Evolutionary conservation across 2,888 invertebrate genomes (phyloP), one percentile per base, ranked within the genome.

Genomic region (Zootermopsis nevadensis): DNA sequence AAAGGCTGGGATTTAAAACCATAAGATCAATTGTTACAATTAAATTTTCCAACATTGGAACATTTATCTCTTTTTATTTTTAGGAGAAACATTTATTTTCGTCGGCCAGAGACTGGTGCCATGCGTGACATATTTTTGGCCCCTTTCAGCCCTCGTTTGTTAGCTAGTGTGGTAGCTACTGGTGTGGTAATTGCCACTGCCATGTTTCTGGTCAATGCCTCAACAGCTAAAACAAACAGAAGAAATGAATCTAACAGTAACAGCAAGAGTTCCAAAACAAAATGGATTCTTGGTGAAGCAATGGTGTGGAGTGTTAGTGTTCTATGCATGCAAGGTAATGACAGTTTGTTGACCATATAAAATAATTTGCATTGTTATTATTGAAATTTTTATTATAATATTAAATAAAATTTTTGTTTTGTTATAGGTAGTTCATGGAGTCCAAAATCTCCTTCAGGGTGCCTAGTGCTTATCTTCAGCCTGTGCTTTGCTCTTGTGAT

Each of bases 81-180:
- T 84, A 94, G 93, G 90, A 91, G 92, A 85, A 93, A 92, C 85
- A 92, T 93, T 85, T 94, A 93, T 87, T 92, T 93, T 83, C 91
- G 92, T 33, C 93, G 93, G 38, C 91, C 93, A 86, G 92, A 93
- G 86, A 92, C 92, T 0, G 92, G 92, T 0, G 91, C 92, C 0
- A 91, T 92, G 76, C 91, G 92, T 0, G 93, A 94, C 86, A 93
- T 94, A 87, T 93, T 93, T 87, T 86, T 93, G 79, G 91, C 92
- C 0, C 93, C 93, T 0, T 94, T 94, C 86, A 93, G 92, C 85
- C 89, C 89, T 12, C 90, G 90, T 0, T 88, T 94, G 69, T 87
- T 93, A 31, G 88, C 89, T 0, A 92, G 92, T 86, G 93, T 93
- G 15, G 88, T 91, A 0, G 90, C 88, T 0, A 91, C 93, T 24